Base-by-base conservation (phyloP, 2,113 vertebrate genomes). In the Microcebus lehilahytsara region DNA sequence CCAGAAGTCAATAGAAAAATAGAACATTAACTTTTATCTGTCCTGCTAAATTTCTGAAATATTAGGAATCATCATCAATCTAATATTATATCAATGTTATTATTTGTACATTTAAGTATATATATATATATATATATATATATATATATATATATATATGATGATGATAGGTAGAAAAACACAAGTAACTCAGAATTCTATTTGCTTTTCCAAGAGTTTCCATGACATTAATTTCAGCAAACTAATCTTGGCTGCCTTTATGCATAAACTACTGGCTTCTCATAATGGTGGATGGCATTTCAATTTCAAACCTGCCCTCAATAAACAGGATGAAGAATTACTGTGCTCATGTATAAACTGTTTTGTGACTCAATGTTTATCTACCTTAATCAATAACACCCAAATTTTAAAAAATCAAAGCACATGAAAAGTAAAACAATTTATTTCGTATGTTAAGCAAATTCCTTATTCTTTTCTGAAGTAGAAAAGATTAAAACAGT, bases 391-490 rank as follows among this genome's bases (percentile, higher is more conserved):
- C 93, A 97, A 97, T 74, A 97, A 92, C 4, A 72, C 25, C 53
- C 75, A 93, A 88, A 92, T 97, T 69, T 30, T 80, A 75, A 86
- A 81, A 86, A 78, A 56, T 67, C 75, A 75, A 86, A 93, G 17
- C 9, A 34, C 14, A 71, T 71, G 51, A 85, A 90, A 96, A 96
- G 69, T 37, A 90, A 96, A 96, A 85, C 84, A 93, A 93, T 96
- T 98, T 78, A 97, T 92, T 98, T 97, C 66, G 32, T 92, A n/a
- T 51, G 32, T 91, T 92, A 93, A 89, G 77, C 40, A 96, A 97
- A 78, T 46, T 85, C 60, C 87, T 96, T 97, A 80, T 96, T 93
- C 34, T 97, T 86, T 89, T 94, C 53, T 93, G 42, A 95, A 93
- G 78, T 84, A 83, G 22, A 74, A 90, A 96, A 87, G 14, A 93